Percentiles rank a stretch among this genome's conserved stretches.
These are phyloP conservation scores for Hylomyscus alleni DNA, from an alignment of 2,797 vertebrate species.

Conservation along the genomic window DNA sequence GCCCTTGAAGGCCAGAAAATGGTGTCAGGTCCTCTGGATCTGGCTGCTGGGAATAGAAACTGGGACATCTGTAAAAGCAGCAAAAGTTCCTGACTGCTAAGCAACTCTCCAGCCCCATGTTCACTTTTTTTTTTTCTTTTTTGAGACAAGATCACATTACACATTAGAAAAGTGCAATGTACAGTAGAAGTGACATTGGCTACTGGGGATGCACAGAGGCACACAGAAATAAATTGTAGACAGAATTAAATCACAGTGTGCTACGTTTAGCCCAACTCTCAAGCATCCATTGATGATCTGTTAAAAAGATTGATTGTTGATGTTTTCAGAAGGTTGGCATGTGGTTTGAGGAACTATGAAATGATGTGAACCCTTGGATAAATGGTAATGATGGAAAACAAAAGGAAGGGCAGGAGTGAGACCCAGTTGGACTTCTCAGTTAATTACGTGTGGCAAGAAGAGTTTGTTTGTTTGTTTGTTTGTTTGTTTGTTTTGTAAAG, in stretches of 20 bases:
- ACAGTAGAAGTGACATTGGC: background rate
- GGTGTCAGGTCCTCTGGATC: background rate
- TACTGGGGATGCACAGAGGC: background rate
- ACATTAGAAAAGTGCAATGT: constrained; percentile 14
- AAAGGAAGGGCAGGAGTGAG: background rate
- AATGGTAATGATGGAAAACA: background rate
- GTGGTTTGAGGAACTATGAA: constrained; percentile 5
- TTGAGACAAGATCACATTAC: background rate
- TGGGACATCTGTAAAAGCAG: no score
- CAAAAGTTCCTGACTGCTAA: background rate
- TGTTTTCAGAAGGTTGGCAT: constrained; percentile 48
- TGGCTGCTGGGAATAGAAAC: background rate
- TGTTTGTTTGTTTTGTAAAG: no score
- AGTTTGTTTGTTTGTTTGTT: background rate
- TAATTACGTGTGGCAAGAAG: background rate
- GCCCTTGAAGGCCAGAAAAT: background rate
- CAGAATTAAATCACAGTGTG: constrained; percentile 15
- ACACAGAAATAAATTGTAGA: background rate
- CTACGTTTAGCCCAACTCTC: constrained; percentile 29
- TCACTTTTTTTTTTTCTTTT: no score
- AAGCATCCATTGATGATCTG: constrained; percentile 3
- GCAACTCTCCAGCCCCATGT: background rate
- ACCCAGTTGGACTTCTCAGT: background rate
- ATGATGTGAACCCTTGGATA: background rate
- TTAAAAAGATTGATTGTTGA: background rate